A percentile compares a stretch with the other conserved stretches of the same genome.
Evolutionary conservation across 2,113 vertebrate genomes (phyloP).

Genomic region (Scomber scombrus): DNA sequence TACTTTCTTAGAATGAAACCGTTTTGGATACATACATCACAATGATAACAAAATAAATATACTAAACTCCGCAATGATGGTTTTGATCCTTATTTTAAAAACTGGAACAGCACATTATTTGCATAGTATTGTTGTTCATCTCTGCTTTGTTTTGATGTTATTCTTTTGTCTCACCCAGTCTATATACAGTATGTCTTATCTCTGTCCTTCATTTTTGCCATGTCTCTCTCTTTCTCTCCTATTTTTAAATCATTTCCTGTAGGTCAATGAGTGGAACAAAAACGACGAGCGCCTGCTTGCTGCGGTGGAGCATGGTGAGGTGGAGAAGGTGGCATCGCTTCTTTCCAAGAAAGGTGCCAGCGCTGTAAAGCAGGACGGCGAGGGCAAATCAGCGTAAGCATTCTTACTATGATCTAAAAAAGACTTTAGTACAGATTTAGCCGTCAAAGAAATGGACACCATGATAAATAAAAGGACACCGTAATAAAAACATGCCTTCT

Average conservation of each 20-base stretch:
- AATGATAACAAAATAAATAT: neutral
- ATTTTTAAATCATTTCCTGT: slow-evolving; percentile 9
- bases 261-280: slow-evolving; percentile 98
- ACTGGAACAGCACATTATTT: neutral
- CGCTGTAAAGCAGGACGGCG: slow-evolving; percentile 92
- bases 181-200: neutral
- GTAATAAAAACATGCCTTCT: neutral
- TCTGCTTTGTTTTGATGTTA: neutral
- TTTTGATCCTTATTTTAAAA: neutral
- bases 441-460: neutral
- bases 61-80: neutral
- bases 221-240: slow-evolving; percentile 5
- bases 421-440: neutral
- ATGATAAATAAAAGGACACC: neutral
- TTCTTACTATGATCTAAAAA: slow-evolving; percentile 24
- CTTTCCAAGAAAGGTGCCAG: slow-evolving; percentile 95
- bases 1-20: slow-evolving; percentile 1
- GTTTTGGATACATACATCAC: neutral
- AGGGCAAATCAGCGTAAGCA: slow-evolving; percentile 97
- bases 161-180: neutral
- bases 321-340: slow-evolving; percentile 92
- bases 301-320: slow-evolving; percentile 95
- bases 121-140: neutral
- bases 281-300: slow-evolving; percentile 96
- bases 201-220: neutral